Base-by-base conservation (phyloP, 2,888 invertebrate species). In the Thymelicus lineola region DNA sequence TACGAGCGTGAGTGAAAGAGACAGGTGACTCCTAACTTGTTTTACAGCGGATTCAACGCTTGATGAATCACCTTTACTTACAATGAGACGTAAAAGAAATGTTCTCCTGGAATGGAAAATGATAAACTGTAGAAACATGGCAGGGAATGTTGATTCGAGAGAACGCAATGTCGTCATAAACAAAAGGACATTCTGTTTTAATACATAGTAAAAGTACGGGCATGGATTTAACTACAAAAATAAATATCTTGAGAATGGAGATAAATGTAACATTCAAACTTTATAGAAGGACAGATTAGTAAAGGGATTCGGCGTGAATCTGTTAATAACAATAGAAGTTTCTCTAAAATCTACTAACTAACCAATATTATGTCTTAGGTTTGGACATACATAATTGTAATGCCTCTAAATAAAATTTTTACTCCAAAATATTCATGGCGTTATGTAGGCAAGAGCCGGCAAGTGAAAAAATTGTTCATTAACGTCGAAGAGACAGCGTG, bases 1-100 rank as follows among this genome's bases (percentile, higher is more conserved):
- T 82, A 86, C 76, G 74, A 69, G 68, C 57, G 62, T n/a, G 68
- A 69, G 68, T 62, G 68, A 69, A 69, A 63, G 63, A 63, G 62
- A 69, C 63, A 63, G 57, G 38, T 69, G 57, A 63, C 57, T 36
- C 57, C 38, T 69, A 48, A 69, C 68, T 20, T 57, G 63, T 46
- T 69, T 62, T 68, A 68, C 45, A 55, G 28, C 46, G 48, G 14
- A 58, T 69, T 20, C 28, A 36, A 46, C 50, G 66, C 38, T 67
- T 67, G 66, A 66, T 66, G 38, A 60, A 66, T 66, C 14, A 50
- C 38, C 59, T 50, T 50, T 38, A 60, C 36, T 66, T 59, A 38
- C 42, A 50, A 66, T 42, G 61, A 28, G 15, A 61, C 61, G 35
- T 20, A 45, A 46, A 50, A 10, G 36, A 62, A 62, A 20, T 62